Evolutionary conservation across 2,888 invertebrate species (phyloP), one percentile per base, ranked within the genome.

Genomic region (Xylocampa areola): DNA sequence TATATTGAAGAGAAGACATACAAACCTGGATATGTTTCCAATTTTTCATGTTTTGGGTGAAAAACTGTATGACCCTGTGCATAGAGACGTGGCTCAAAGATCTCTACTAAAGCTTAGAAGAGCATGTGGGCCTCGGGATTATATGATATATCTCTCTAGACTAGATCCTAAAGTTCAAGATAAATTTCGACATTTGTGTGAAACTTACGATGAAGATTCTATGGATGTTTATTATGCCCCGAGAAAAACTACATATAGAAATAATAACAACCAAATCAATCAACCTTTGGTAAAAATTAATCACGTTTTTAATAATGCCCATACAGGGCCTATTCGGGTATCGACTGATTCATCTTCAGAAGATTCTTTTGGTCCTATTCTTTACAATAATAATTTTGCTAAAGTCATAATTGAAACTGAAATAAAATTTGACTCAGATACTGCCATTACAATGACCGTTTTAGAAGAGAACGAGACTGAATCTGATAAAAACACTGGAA

Each of bases 371-470:
- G 74, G 74, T 1, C 81, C 82, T 32, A 68, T 85, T 62, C 82
- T 88, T 82, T 81, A 89, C 70, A 80, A 84, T 65, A 86, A 88
- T 65, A 88, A 89, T 79, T 95, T 94, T 66, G 96, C 95, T 19
- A 96, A 95, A 85, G 95, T 97, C 0, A 96, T 97, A 39, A 94
- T 97, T 75, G 97, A 97, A 89, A 97, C 97, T 0, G 97, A 97
- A 91, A 97, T 97, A 19, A 96, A 97, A 78, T 96, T 97, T 66
- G 96, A 96, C 80, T 96, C 97, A 10, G 96, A 97, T 60, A 97
- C 97, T 0, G 96, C 96, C 0, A 96, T 97, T 27, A 97, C 97
- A 0, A 97, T 97, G 97, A 96, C 97, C 27, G 97, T 97, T 49
- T 91, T 97, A 16, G 97, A 97, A 84, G 96, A 96, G 79, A 95